A percentile compares a stretch with the other conserved stretches of the same genome.
These are phyloP conservation scores for Chaetops frenatus DNA, from an alignment of 2,113 vertebrate species.

Conservation along the genomic window DNA sequence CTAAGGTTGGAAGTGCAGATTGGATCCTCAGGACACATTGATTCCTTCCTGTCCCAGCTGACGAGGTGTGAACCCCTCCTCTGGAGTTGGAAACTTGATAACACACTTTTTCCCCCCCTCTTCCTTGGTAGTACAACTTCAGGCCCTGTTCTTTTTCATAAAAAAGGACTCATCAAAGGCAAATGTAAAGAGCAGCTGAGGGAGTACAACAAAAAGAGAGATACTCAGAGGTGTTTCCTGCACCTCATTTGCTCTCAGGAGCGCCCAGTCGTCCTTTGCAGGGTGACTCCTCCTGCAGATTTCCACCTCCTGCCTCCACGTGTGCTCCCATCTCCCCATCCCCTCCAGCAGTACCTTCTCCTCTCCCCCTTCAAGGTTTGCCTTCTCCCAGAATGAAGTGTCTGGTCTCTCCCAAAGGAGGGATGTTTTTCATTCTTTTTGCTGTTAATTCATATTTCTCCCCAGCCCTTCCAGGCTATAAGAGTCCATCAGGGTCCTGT, in stretches of 20 bases:
- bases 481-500: background rate
- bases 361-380: accelerated
- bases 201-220: background rate
- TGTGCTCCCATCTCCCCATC: accelerated
- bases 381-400: background rate
- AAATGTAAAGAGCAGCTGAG: background rate
- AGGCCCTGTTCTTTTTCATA: background rate
- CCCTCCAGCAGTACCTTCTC: background rate
- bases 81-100: background rate
- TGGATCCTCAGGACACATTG: background rate
- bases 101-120: background rate
- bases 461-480: background rate
- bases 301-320: background rate
- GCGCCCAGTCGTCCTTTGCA: background rate
- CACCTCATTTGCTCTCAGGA: background rate
- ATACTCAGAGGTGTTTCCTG: background rate
- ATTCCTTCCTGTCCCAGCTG: background rate
- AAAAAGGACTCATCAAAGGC: background rate
- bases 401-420: background rate
- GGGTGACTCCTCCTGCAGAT: background rate
- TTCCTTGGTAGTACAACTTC: background rate
- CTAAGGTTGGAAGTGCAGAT: background rate
- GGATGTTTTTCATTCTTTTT: background rate
- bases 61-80: background rate
- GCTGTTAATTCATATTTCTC: background rate